phyloP scores from a whole-genome alignment of 1,140 invertebrate species.

The Limonius californicus region DNA sequence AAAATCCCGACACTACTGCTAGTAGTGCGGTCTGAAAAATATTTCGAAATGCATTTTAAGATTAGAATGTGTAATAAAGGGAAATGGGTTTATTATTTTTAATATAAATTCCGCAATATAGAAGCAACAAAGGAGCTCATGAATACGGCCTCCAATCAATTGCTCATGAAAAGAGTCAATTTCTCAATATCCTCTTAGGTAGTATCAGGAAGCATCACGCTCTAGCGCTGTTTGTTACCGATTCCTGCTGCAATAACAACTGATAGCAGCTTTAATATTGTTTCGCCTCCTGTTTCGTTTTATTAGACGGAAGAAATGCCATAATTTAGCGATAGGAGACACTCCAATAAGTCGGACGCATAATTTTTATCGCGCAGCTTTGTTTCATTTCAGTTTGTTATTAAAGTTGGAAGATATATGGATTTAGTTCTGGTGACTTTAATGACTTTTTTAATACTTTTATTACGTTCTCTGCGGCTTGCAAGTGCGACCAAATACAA shows the following conservation, averaged over 20 bases:
- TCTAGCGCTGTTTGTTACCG: slow-evolving; percentile 16
- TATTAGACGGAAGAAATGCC: slow-evolving; percentile 25
- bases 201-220: no score
- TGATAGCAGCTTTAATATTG: slow-evolving; percentile 21
- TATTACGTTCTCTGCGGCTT: slow-evolving; percentile 12
- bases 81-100: no score
- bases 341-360: slow-evolving; percentile 24
- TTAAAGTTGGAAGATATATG: slow-evolving; percentile 24
- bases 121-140: no score
- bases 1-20: no score
- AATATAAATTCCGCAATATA: no score
- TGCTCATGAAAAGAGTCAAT: no score
- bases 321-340: slow-evolving; percentile 25
- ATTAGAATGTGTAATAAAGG: no score
- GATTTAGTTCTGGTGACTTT: slow-evolving; percentile 20
- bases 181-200: no score
- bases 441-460: slow-evolving; percentile 26
- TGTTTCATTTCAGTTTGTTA: slow-evolving; percentile 26
- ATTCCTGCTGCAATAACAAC: slow-evolving; percentile 24
- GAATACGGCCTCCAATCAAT: no score
- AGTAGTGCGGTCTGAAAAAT: no score
- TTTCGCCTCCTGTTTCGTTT: slow-evolving; percentile 19
- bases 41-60: no score
- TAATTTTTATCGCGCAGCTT: slow-evolving; percentile 24
- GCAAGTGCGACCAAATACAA: slow-evolving; percentile 12